Percentiles rank a stretch among this genome's conserved stretches.
These are phyloP conservation scores for Drosophila auraria DNA, from an alignment of 1,140 invertebrate species.

Conservation along the genomic window DNA sequence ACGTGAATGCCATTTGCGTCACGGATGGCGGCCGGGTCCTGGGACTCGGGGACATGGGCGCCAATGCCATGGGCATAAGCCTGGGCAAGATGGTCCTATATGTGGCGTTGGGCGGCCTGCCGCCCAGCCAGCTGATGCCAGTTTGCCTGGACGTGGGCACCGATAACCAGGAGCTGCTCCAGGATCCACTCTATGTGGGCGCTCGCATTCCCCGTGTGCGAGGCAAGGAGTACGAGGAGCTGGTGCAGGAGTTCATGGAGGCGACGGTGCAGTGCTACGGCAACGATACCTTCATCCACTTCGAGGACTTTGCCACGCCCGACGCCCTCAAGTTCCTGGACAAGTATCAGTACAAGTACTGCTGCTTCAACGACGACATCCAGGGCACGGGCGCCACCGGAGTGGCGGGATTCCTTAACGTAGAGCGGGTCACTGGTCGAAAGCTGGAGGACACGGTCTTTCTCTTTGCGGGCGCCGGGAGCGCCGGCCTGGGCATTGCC, in stretches of 20 bases:
- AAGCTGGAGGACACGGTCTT: conserved; percentile 93
- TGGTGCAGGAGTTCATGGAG: conserved; percentile 98
- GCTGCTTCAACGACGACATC: conserved; percentile 99
- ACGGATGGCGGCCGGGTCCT: conserved; percentile 98
- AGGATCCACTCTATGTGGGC: conserved; percentile 98
- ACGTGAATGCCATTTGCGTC: conserved; percentile 96
- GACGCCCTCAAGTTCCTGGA: conserved; percentile 96
- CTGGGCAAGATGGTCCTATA: conserved; percentile 97
- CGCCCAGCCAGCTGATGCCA: conserved; percentile 95
- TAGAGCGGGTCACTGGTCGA: conserved; percentile 92
- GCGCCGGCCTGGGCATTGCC: conserved; percentile 95
- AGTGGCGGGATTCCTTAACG: conserved; percentile 95
- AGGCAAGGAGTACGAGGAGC: conserved; percentile 95
- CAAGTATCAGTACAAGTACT: conserved; percentile 94
- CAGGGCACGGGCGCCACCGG: conserved; percentile 97
- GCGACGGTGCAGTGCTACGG: conserved; percentile 94
- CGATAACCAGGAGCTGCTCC: conserved; percentile 92
- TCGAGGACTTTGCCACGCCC: conserved; percentile 98
- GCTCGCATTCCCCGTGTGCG: conserved; percentile 92
- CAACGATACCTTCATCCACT: conserved; percentile 93
- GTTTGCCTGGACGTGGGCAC: conserved; percentile 97
- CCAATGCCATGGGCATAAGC: conserved; percentile 98
- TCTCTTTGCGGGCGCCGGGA: conserved; percentile 97
- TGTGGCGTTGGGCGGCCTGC: conserved; percentile 96
- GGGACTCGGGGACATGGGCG: conserved; percentile 96